A percentile compares a stretch with the other conserved stretches of the same genome.
These are phyloP conservation scores for Melanchra persicariae DNA, from an alignment of 2,888 invertebrate genomes.

Conservation along the genomic window DNA sequence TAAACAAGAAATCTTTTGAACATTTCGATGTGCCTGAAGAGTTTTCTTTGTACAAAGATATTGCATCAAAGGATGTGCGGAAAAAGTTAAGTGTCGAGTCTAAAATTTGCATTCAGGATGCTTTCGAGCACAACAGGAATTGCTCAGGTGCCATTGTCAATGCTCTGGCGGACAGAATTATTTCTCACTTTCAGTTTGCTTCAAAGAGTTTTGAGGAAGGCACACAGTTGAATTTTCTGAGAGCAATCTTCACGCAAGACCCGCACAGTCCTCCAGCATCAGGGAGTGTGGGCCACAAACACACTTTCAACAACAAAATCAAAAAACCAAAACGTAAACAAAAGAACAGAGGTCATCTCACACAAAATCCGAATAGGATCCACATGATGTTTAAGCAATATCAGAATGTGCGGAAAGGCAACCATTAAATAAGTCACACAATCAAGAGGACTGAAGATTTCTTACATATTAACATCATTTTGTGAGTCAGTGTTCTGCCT, in stretches of 20 bases:
- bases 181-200: slow-evolving; percentile 65
- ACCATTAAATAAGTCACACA: neutral
- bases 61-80: slow-evolving; percentile 65
- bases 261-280: slow-evolving; percentile 15
- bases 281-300: slow-evolving; percentile 7
- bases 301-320: slow-evolving; percentile 48
- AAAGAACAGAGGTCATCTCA: neutral
- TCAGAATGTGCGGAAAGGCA: neutral
- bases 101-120: slow-evolving; percentile 91
- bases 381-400: neutral
- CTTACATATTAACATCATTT: neutral
- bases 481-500: neutral
- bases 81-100: slow-evolving; percentile 74
- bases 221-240: slow-evolving; percentile 61
- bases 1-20: slow-evolving; percentile 81
- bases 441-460: neutral
- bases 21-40: slow-evolving; percentile 69
- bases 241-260: slow-evolving; percentile 59
- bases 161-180: slow-evolving; percentile 64
- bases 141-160: slow-evolving; percentile 75
- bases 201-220: slow-evolving; percentile 66
- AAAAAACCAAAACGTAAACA: slow-evolving; percentile 45
- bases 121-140: slow-evolving; percentile 91
- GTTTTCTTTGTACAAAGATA: slow-evolving; percentile 82
- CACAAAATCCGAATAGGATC: slow-evolving; percentile 3